Base-by-base conservation (phyloP, 2,888 invertebrate species). In the Neuroscelio doddi region DNA sequence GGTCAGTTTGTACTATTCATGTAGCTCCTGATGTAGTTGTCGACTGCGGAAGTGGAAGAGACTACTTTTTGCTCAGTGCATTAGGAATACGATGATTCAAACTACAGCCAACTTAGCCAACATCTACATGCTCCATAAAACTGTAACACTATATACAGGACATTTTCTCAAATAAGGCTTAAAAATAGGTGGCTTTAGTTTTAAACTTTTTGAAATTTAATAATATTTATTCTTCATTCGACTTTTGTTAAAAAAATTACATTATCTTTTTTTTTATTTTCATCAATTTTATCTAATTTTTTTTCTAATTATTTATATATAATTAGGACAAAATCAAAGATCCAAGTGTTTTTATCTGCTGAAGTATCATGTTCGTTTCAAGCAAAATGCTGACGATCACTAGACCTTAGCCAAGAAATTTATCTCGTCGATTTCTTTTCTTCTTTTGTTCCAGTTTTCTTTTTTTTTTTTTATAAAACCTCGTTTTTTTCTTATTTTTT, bases 81-180 rank as follows among this genome's bases (percentile, higher is more conserved):
- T 73, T 77, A 74, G 71, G 71, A 74, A 66, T 71, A 69, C 70
- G 71, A 76, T 74, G 74, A 74, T 73, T 74, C 74, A 73, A 75
- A 70, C 49, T 53, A 41, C 44, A 45, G 57, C 63, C 66, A 70
- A 66, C 67, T 57, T 68, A 41, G 52, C 50, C 44, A 16, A 52
- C 45, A 27, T 42, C 58, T 16, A 17, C 53, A 52, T 29, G 58
- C 36, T 44, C 47, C 57, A 52, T 72, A 66, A 68, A 67, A 55
- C 63, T 50, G 52, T n/a, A 36, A 42, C 34, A 30, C 38, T 17
- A 47, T n/a, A n/a, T n/a, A n/a, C n/a, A n/a, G n/a, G n/a, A n/a
- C n/a, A n/a, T n/a, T n/a, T n/a, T n/a, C n/a, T n/a, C n/a, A n/a
- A n/a, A n/a, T n/a, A n/a, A n/a, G n/a, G n/a, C n/a, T n/a, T n/a